Conservation (phyloP, 2,113 vertebrate species). For the Passerina amoena region DNA sequence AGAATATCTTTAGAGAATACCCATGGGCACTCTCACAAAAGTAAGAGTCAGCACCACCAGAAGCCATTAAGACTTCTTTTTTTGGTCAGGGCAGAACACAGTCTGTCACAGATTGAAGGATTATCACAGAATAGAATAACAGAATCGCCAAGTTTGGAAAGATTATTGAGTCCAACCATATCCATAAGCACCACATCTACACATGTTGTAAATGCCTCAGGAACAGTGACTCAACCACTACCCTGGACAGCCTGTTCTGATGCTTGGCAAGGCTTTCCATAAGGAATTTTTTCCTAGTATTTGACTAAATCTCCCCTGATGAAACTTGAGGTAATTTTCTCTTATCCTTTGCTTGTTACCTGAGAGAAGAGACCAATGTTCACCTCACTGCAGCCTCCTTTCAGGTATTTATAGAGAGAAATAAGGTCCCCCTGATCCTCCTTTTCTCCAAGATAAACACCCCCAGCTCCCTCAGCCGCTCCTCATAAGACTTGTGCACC, state of each 20-base stretch:
- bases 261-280: not conserved
- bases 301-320: not conserved
- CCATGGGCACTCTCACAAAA: not conserved
- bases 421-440: not conserved
- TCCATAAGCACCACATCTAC: not conserved
- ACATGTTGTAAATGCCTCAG: not conserved
- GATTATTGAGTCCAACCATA: rapidly evolving
- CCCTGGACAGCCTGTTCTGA: not conserved
- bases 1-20: not conserved
- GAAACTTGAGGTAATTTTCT: not conserved
- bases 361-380: rapidly evolving
- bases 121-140: not conserved
- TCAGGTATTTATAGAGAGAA: rapidly evolving
- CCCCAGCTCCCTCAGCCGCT: rapidly evolving
- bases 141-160: not conserved
- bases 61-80: not conserved
- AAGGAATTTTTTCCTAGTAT: not conserved
- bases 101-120: not conserved
- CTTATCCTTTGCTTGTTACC: not conserved
- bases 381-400: not conserved
- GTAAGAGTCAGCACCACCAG: not conserved
- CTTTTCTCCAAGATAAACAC: not conserved
- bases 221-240: not conserved
- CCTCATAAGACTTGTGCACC: rapidly evolving
- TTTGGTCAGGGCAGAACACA: not conserved